A percentile compares a stretch with the other conserved stretches of the same genome.
These are phyloP conservation scores for Trichomycterus rosablanca DNA, from an alignment of 2,113 vertebrate genomes.

Conservation along the genomic window DNA sequence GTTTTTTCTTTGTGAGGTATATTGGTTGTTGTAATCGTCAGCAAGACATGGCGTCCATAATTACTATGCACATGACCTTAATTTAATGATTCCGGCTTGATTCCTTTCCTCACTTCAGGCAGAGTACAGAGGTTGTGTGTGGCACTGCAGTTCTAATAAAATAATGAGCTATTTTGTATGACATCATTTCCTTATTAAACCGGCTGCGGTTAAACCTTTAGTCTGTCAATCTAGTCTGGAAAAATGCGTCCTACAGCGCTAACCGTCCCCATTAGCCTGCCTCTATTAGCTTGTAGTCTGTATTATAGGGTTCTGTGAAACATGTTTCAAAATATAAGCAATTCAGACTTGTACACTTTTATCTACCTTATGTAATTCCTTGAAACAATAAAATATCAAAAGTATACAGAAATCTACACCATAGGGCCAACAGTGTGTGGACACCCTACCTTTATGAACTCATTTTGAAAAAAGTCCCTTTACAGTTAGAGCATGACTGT, in stretches of 20 bases:
- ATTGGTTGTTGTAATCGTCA: slow-evolving; percentile 29
- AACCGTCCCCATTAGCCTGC: background rate
- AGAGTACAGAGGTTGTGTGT: background rate
- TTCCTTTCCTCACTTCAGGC: slow-evolving; percentile 24
- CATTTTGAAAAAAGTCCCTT: too few species aligned
- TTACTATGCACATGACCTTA: slow-evolving; percentile 63
- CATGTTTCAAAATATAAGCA: too few species aligned
- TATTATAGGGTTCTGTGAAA: too few species aligned
- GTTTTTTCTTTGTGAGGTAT: slow-evolving; percentile 59
- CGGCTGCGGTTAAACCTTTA: background rate
- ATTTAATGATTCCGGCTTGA: slow-evolving; percentile 49
- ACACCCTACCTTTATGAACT: too few species aligned
- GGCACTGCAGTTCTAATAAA: background rate
- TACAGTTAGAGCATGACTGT: too few species aligned
- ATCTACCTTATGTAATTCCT: too few species aligned
- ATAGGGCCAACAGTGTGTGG: too few species aligned
- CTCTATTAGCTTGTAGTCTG: too few species aligned
- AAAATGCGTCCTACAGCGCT: background rate
- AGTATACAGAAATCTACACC: too few species aligned
- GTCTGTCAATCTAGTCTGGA: background rate
- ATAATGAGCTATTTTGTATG: slow-evolving; percentile 21
- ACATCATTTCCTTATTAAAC: slow-evolving; percentile 16
- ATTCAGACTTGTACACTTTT: too few species aligned
- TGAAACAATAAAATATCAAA: too few species aligned
- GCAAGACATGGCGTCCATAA: slow-evolving; percentile 50